These are phyloP conservation scores for Patella vulgata DNA, from an alignment of 1,140 invertebrate genomes.

Conservation along the genomic window DNA sequence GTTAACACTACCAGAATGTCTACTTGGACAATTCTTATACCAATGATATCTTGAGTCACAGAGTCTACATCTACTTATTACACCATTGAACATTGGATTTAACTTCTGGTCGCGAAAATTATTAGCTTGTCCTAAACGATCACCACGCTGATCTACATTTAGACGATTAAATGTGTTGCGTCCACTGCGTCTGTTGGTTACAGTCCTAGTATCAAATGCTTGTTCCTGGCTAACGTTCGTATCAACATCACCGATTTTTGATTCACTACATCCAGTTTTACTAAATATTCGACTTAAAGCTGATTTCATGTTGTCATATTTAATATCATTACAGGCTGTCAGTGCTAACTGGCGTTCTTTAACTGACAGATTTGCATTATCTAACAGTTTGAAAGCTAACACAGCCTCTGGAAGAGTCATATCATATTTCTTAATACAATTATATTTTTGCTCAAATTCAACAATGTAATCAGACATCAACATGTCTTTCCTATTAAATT, in stretches of 20 bases:
- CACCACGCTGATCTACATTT: too few relatives aligned
- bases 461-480: conserved; percentile 26
- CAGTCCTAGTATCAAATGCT: too few relatives aligned
- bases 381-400: conserved; percentile 28
- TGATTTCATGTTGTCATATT: conserved; percentile 20
- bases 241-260: too few relatives aligned
- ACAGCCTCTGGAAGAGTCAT: conserved; percentile 25
- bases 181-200: too few relatives aligned
- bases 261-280: too few relatives aligned
- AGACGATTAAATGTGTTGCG: too few relatives aligned
- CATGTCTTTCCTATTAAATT: conserved; percentile 17
- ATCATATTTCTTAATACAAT: conserved; percentile 19
- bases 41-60: too few relatives aligned
- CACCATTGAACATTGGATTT: too few relatives aligned
- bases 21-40: conserved; percentile 12
- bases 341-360: conserved; percentile 27
- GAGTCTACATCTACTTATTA: too few relatives aligned
- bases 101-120: too few relatives aligned
- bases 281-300: conserved; percentile 22
- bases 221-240: too few relatives aligned
- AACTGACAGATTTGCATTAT: conserved; percentile 15
- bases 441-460: conserved; percentile 27
- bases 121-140: too few relatives aligned
- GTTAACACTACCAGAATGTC: conserved; percentile 3
- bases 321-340: conserved; percentile 18